phyloP scores from a whole-genome alignment of 2,888 invertebrate genomes.

The Scaptomyza tumidula region DNA sequence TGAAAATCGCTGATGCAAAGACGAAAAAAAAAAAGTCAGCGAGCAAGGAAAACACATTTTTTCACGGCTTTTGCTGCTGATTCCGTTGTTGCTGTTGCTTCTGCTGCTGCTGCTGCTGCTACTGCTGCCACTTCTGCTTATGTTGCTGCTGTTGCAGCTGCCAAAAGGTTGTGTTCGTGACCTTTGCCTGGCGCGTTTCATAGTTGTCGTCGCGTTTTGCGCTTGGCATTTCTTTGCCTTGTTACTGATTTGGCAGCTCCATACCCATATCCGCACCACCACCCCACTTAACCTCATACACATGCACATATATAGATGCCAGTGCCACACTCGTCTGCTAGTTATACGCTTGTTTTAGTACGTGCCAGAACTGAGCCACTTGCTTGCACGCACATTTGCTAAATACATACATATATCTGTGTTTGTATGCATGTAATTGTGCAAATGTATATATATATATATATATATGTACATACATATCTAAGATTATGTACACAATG shows the following conservation, averaged over 20 bases:
- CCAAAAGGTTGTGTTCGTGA: constrained; percentile 79
- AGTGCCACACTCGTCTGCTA: constrained; percentile 41
- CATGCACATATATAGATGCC: constrained; percentile 10
- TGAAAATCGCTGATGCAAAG: constrained; percentile 74
- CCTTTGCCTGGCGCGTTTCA: constrained; percentile 69
- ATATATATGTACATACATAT: neutral
- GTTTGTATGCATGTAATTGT: constrained; percentile 3
- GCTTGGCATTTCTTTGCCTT: constrained; percentile 64
- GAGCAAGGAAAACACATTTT: constrained; percentile 45
- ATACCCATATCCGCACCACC: neutral
- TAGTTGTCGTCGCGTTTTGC: constrained; percentile 69
- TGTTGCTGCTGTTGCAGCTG: constrained; percentile 52
- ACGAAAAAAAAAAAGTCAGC: constrained; percentile 30
- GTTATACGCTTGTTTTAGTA: constrained; percentile 65
- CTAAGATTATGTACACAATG: constrained; percentile 29
- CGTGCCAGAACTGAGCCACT: constrained; percentile 71
- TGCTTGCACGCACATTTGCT: constrained; percentile 70
- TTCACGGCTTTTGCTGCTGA: constrained; percentile 25
- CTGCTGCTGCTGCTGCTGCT: constrained; percentile 38
- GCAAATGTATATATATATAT: neutral
- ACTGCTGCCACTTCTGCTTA: constrained; percentile 37
- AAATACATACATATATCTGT: constrained; percentile 10
- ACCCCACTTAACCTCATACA: neutral
- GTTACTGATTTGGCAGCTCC: constrained; percentile 69
- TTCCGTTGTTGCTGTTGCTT: constrained; percentile 18